These are phyloP conservation scores for Circaetus gallicus DNA, from an alignment of 2,113 vertebrate species.

Conservation along the genomic window DNA sequence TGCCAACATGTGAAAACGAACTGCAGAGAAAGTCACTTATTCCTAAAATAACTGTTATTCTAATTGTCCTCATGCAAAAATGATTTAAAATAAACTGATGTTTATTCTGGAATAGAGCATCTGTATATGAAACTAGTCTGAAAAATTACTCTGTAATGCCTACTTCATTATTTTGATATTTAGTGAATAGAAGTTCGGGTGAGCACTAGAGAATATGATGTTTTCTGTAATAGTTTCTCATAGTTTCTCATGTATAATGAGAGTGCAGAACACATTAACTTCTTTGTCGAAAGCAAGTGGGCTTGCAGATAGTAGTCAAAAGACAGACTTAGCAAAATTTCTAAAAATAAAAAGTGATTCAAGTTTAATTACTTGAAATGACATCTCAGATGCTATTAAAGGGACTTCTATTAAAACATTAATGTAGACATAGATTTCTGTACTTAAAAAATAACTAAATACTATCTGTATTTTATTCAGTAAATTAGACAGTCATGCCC, in stretches of 20 bases:
- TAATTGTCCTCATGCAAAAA: background rate
- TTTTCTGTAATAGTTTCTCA: background rate
- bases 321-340: background rate
- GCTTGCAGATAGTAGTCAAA: background rate
- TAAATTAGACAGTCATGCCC: background rate
- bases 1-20: background rate
- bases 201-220: background rate
- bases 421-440: background rate
- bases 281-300: background rate
- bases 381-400: background rate
- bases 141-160: background rate
- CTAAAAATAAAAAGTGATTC: background rate
- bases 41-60: background rate
- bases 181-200: background rate
- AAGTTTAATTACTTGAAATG: background rate
- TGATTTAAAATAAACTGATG: background rate
- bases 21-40: background rate
- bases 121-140: background rate
- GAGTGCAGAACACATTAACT: background rate
- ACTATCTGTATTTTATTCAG: background rate
- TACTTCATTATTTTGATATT: background rate
- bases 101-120: background rate
- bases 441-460: background rate
- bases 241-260: background rate
- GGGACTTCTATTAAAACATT: background rate